phyloP scores from a whole-genome alignment of 1,140 invertebrate species.

The Drosophila baimaii region DNA sequence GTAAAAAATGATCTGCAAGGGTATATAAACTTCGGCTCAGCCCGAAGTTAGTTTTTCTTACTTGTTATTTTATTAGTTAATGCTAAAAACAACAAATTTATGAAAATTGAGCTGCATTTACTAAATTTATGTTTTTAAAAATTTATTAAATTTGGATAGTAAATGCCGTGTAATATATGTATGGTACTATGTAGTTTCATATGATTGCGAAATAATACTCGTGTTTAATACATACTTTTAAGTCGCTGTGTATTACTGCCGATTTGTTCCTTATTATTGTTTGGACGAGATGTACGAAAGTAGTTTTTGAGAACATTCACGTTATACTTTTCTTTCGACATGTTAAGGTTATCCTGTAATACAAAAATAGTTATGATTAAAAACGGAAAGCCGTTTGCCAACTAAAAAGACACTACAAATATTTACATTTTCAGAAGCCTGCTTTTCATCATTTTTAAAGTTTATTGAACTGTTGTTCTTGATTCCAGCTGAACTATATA shows the following conservation, averaged over 20 bases:
- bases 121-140: too few species aligned
- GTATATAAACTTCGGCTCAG: too few species aligned
- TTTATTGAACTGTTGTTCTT: not conserved
- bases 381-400: too few species aligned
- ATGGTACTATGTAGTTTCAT: too few species aligned
- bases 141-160: too few species aligned
- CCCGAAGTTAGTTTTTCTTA: too few species aligned
- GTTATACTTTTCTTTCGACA: slow-evolving; percentile 45
- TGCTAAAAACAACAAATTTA: too few species aligned
- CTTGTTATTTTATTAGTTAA: too few species aligned
- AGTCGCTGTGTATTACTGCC: not conserved
- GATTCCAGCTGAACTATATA: not conserved
- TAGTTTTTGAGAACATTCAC: slow-evolving; percentile 58
- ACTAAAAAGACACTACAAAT: not conserved
- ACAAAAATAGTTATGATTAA: not conserved
- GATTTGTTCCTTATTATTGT: slow-evolving; percentile 17
- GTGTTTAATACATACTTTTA: not conserved
- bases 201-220: too few species aligned
- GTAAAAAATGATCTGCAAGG: too few species aligned
- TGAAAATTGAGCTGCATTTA: too few species aligned
- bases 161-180: too few species aligned
- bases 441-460: not conserved
- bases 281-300: slow-evolving; percentile 52
- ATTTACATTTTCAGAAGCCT: not conserved
- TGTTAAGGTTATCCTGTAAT: slow-evolving; percentile 4